Evolutionary conservation across 2,888 invertebrate genomes (phyloP).

Genomic region (Synanthedon vespiformis): DNA sequence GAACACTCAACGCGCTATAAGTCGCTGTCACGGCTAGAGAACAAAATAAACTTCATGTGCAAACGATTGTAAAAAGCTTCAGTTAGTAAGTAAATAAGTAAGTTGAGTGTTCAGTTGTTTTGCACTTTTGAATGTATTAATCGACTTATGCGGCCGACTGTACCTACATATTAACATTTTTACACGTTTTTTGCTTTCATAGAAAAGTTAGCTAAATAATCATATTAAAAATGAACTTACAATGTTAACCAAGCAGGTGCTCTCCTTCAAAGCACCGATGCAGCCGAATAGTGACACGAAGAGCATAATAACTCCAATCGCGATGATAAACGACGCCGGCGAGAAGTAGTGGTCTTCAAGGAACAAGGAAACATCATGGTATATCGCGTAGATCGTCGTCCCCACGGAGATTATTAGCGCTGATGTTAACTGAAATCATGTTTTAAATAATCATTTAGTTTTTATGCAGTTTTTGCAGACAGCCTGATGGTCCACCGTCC

Average conservation of each 20-base stretch:
- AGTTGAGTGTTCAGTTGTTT: no score
- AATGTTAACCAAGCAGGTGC: constrained; percentile 85
- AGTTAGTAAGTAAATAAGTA: no score
- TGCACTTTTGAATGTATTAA: no score
- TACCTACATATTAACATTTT: not conserved
- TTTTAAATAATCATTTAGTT: not conserved
- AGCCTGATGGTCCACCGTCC: no score
- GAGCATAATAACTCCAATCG: constrained; percentile 85
- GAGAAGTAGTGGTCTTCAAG: constrained; percentile 82
- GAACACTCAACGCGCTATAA: no score
- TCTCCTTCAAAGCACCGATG: constrained; percentile 89
- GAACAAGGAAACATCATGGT: constrained; percentile 81
- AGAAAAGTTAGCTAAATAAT: no score
- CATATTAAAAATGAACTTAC: constrained; percentile 53
- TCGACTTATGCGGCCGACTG: no score
- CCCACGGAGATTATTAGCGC: constrained; percentile 79
- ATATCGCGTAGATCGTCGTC: constrained; percentile 77
- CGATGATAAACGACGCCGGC: constrained; percentile 85
- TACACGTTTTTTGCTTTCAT: not conserved
- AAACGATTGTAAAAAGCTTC: no score
- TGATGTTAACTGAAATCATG: constrained; percentile 74
- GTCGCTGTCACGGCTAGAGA: no score
- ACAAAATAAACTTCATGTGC: no score
- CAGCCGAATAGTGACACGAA: constrained; percentile 91
- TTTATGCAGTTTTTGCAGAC: no score